These are phyloP conservation scores for Drosophila arizonae DNA, from an alignment of 1,140 invertebrate genomes.

Conservation along the genomic window DNA sequence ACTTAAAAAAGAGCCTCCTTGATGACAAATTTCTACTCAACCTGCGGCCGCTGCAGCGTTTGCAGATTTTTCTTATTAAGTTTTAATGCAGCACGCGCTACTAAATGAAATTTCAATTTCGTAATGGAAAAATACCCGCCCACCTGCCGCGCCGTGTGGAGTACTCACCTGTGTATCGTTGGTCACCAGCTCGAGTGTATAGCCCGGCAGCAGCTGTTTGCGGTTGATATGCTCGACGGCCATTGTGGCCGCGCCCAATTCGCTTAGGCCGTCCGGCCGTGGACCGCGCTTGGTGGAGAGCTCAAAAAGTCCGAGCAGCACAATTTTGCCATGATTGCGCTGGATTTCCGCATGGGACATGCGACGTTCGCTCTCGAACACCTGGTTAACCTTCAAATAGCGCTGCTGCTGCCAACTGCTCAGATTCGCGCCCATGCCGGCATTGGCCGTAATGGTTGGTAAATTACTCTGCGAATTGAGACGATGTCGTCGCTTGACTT, in stretches of 20 bases:
- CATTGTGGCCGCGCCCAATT: conserved; percentile 88
- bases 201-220: conserved; percentile 87
- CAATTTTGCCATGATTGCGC: conserved; percentile 83
- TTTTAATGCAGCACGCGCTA: conserved; percentile 72
- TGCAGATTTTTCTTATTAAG: conserved; percentile 79
- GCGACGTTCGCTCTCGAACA: conserved; percentile 75
- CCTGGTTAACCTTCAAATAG: conserved; percentile 78
- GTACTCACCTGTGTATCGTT: conserved; percentile 92
- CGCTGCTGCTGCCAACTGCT: conserved; percentile 58
- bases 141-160: neutral
- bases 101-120: conserved; percentile 78
- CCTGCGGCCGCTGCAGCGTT: conserved; percentile 31
- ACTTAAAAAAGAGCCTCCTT: conserved; percentile 19
- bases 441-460: conserved; percentile 43
- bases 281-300: conserved; percentile 85
- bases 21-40: conserved; percentile 67
- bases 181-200: conserved; percentile 88
- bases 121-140: conserved; percentile 50
- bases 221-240: conserved; percentile 90
- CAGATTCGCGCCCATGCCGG: conserved; percentile 15
- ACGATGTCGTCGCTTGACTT: conserved; percentile 75
- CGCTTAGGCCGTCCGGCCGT: conserved; percentile 88
- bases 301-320: conserved; percentile 90
- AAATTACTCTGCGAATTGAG: conserved; percentile 67
- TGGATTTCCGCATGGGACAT: conserved; percentile 67